Conservation (phyloP, 64 coral and sea anemone species). For the Porites australiensis region DNA sequence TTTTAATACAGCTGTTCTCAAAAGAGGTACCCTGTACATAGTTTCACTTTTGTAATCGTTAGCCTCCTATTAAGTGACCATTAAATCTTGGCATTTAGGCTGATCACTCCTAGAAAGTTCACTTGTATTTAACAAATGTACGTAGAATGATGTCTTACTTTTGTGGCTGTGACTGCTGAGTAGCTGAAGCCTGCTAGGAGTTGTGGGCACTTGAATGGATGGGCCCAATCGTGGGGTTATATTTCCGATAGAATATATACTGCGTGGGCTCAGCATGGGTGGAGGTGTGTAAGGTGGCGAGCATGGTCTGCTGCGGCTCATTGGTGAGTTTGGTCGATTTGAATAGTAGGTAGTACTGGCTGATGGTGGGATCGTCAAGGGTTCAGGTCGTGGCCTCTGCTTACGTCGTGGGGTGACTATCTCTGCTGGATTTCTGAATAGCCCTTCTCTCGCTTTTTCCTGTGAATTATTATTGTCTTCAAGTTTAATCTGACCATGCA, state of each 20-base stretch:
- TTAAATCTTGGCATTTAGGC: too few species aligned
- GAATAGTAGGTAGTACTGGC: conserved; percentile 74
- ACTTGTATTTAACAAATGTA: too few species aligned
- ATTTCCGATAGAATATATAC: conserved; percentile 93
- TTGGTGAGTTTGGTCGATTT: conserved; percentile 80
- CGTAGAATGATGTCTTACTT: conserved; percentile 57
- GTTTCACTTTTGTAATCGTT: too few species aligned
- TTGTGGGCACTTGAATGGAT: conserved; percentile 78
- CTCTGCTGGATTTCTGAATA: conserved; percentile 92
- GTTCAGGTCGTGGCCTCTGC: conserved; percentile 86
- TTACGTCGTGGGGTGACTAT: conserved; percentile 89
- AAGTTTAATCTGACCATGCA: conserved; percentile 66
- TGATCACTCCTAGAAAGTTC: too few species aligned
- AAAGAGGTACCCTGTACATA: too few species aligned
- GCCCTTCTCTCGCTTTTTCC: conserved; percentile 47
- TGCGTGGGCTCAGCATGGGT: conserved; percentile 96
- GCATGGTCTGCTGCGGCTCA: conserved; percentile 73
- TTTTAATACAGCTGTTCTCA: too few species aligned
- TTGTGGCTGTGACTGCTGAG: conserved; percentile 83
- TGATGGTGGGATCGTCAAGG: conserved; percentile 87
- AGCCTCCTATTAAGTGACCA: too few species aligned
- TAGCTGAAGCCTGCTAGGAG: conserved; percentile 78
- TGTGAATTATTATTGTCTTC: conserved; percentile 69
- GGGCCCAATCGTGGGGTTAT: conserved; percentile 81
- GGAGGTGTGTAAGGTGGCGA: conserved; percentile 97